phyloP scores from a whole-genome alignment of 2,888 invertebrate genomes.

The Eustalomyia histrio region DNA sequence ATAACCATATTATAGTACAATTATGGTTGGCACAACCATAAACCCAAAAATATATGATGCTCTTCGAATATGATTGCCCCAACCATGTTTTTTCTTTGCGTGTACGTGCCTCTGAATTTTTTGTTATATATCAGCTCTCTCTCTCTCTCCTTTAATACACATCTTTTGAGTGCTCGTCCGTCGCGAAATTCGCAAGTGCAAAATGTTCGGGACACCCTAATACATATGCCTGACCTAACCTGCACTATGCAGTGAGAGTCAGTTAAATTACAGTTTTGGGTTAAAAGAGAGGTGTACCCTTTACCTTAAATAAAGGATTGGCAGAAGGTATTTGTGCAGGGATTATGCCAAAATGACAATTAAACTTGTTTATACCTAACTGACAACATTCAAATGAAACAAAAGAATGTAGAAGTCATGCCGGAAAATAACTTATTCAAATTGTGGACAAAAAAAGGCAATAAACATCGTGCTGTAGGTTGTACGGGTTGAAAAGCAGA shows the following conservation, averaged over 20 bases:
- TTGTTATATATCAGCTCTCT: no score
- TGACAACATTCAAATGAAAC: constrained; percentile 16
- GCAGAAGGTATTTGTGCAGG: constrained; percentile 29
- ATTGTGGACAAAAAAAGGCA: constrained; percentile 23
- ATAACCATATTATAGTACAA: no score
- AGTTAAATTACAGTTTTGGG: constrained; percentile 31
- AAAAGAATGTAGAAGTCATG: constrained; percentile 53
- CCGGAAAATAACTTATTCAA: constrained; percentile 50
- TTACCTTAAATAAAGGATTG: constrained; percentile 73
- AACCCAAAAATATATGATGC: no score
- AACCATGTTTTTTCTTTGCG: no score
- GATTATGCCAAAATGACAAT: constrained; percentile 28
- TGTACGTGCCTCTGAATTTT: no score
- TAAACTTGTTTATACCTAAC: constrained; percentile 6
- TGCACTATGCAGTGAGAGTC: constrained; percentile 2
- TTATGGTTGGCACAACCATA: no score
- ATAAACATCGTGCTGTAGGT: constrained; percentile 43
- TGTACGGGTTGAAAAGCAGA: constrained; percentile 33
- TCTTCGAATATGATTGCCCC: no score
- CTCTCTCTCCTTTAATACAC: no score
- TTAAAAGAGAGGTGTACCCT: constrained; percentile 75
- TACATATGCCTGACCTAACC: neutral
- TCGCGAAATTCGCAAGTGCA: no score
- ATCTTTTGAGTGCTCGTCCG: no score
- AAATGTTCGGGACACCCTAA: no score